phyloP scores from a whole-genome alignment of 2,113 vertebrate species.

The Periophthalmus modestus region DNA sequence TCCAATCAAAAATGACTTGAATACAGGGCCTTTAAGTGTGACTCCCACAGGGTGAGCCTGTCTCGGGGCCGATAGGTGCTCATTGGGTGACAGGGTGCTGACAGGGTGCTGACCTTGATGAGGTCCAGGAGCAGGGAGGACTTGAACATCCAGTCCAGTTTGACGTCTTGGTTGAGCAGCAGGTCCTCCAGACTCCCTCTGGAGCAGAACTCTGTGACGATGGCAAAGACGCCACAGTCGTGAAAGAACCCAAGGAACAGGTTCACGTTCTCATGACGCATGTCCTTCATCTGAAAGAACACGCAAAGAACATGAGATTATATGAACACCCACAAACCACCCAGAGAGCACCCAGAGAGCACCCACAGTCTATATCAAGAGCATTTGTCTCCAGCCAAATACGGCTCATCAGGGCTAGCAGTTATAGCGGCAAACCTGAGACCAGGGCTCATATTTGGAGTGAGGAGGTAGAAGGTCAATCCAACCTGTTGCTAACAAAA shows the following conservation, averaged over 20 bases:
- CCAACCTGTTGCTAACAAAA: no score
- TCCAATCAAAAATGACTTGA: no score
- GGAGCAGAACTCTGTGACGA: constrained; percentile 81
- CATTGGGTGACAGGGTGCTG: no score
- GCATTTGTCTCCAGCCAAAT: no score
- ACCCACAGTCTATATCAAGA: not conserved
- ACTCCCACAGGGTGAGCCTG: no score
- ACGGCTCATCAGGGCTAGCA: no score
- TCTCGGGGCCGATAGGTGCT: no score
- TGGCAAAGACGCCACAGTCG: constrained; percentile 80
- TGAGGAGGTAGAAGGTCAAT: no score
- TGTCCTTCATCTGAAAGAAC: constrained; percentile 77
- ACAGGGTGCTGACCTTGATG: constrained; percentile 73
- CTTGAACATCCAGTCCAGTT: constrained; percentile 87
- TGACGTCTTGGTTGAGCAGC: constrained; percentile 76
- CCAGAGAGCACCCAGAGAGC: no score
- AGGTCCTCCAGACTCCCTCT: constrained; percentile 81
- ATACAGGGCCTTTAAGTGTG: no score
- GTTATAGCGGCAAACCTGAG: no score
- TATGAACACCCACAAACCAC: not conserved
- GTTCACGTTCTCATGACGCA: constrained; percentile 83
- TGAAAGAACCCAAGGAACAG: constrained; percentile 81
- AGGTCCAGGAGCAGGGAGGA: constrained; percentile 81
- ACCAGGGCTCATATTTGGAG: no score
- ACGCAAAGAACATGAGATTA: not conserved